Base-by-base conservation (phyloP, 1,140 invertebrate species). In the Eriosoma lanigerum region DNA sequence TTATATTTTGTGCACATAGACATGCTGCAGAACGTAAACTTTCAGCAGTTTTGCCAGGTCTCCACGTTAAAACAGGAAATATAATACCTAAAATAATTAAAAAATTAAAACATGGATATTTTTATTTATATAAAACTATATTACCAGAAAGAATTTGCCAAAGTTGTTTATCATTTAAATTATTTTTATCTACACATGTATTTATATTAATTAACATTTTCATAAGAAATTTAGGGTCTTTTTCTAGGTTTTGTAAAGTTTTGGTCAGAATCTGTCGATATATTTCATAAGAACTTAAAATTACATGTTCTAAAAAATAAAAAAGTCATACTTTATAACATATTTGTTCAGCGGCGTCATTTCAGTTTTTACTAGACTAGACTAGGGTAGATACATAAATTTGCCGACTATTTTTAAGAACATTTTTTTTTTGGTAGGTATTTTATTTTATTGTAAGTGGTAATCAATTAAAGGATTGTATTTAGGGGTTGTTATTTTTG, bases 1-100 rank as follows among this genome's bases (percentile, higher is more conserved):
- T 52, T 26, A 78, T 78, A 26, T 19, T 78, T n/a, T 62, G 92
- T 1, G 96, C 84, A 82, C 93, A 94, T 10, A 91, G 90, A 3
- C 91, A 88, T 13, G 93, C 92, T 56, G 93, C 90, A 1, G 93
- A 93, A 72, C 95, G 88, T 81, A 95, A 89, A 6, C 93, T 91
- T 84, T 92, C 92, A 0, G 94, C 92, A 21, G 90, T 90, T 38
- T 91, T 88, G 0, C 95, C 95, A n/a, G 94, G 92, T 24, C 88
- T 88, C 95, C 95, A 97, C 17, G 91, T 87, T 78, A 96, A 86
- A 84, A 92, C 91, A 1, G 92, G 92, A 52, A 92, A 85, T 82
- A 97, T 90, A 62, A 94, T 87, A 58, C 91, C 90, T 87, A 84
- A 87, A 82, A 87, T 82, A 81, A 81, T 32, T 66, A 19, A 24